Base-by-base conservation (phyloP, 2,113 vertebrate genomes). In the Alethe castanea region DNA sequence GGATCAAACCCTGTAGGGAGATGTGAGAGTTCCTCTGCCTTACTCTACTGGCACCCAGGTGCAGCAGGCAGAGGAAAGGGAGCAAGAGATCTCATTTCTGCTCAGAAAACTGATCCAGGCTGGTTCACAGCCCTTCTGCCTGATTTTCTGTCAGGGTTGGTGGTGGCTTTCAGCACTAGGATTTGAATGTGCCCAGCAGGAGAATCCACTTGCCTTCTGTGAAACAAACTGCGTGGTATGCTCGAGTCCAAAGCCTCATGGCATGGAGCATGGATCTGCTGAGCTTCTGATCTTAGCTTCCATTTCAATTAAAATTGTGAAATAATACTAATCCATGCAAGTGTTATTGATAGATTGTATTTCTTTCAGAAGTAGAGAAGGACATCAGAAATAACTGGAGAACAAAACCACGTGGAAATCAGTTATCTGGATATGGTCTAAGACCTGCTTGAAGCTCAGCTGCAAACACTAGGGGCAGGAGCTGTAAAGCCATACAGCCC, bases 361-460 rank as follows among this genome's bases (percentile, higher is more conserved):
- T 94, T 90, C 47, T 78, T 82, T 62, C 59, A 93, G 24, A 53
- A 57, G 62, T 42, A 80, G 26, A 76, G 45, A 80, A 77, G 36
- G 54, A 2, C 53, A 65, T 50, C 62, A 73, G 57, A 76, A 88
- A 38, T 10, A 22, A 66, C 14, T 69, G 59, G 36, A 90, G 66
- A 88, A 88, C 33, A 94, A 88, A 97, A 73, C 33, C 25, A 25
- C 52, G 33, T 45, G 38, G 62, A 78, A 86, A 70, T 92, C 47
- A 11, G 38, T 78, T 76, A 78, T 70, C 60, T 95, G 87, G 65
- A 79, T 62, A 36, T 19, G 56, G 85, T 61, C 50, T 88, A 54
- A 92, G 19, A 48, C 4, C 16, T 48, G 25, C 62, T 42, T 82
- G 81, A 94, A 92, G 86, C 79, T 88, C 65, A 95, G 8, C 50